Base-by-base conservation (phyloP, 2,113 vertebrate genomes). In the Zonotrichia leucophrys region DNA sequence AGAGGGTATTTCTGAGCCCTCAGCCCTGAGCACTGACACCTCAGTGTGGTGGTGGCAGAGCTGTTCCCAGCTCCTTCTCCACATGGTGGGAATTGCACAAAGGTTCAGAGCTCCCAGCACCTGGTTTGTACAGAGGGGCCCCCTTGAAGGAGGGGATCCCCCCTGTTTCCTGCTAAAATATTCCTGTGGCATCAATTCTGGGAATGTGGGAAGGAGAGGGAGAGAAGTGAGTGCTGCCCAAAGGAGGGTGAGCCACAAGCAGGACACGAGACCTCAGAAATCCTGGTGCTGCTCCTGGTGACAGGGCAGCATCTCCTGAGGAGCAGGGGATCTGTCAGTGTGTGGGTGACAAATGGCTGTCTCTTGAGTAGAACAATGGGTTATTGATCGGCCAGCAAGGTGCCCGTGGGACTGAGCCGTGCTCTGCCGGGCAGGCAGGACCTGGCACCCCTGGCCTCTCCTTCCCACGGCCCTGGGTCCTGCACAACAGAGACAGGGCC, bases 341-440 rank as follows among this genome's bases (percentile, higher is more conserved):
- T 69, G 58, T 62, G 2, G 22, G 74, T 95, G 94, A 92, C 74
- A 82, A 94, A 94, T 69, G 58, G 83, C 73, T 82, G 87, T 84
- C 0, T 0, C 77, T 7, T 92, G 84, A 91, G 63, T 27, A 83
- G 59, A 79, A 74, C 53, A 89, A 83, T 92, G 84, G 63, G 85
- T 95, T 95, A 91, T 95, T 90, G 96, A 94, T 95, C 12, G 49
- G 49, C 39, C 73, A 60, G 83, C 89, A 89, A 74, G 67, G 67
- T 15, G 67, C 42, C 35, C 0, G 0, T 0, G 0, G 74, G 77
- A 24, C 12, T 19, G 83, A 28, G 56, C 59, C 0, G 24, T 66
- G 78, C n/a, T 24, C 52, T 14, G 74, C 0, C 0, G 4, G 17
- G 14, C 64, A 11, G 67, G 31, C 4, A 17, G 47, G 6, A 27